Base-by-base conservation (phyloP, 2,113 vertebrate species). In the Brachyhypopomus gauderio region DNA sequence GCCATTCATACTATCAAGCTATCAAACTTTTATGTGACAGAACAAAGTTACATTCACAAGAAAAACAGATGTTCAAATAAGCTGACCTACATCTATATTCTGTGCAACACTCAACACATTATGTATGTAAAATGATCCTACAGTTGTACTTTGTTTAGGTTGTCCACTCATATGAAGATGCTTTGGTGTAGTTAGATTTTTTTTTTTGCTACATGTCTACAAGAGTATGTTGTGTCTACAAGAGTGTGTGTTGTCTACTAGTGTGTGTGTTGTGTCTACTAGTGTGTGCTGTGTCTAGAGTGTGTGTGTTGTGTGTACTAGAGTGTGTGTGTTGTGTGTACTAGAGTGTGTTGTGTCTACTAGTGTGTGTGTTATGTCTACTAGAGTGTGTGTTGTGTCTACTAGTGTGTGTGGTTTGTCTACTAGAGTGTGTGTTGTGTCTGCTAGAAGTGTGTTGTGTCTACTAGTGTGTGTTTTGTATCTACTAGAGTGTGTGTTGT, bases 391-490 rank as follows among this genome's bases (percentile, higher is more conserved):
- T 81, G 62, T 84, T 77, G 74, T 56, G 75, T 87, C 45, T 52
- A 14, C 45, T 52, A 52, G 45, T n/a, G n/a, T n/a, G n/a, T n/a
- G n/a, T n/a, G n/a, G n/a, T n/a, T n/a, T n/a, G n/a, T n/a, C n/a
- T n/a, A n/a, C 27, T 30, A 19, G 17, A 83, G 83, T 80, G 77
- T 80, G 77, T 81, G 62, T 84, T 77, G 74, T 56, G 75, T 87
- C 45, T 52, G 3, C 45, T 52, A 52, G 45, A 83, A 81, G 83
- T 80, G 76, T 81, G 62, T 84, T 77, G 74, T 55, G 77, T 88
- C 45, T 52, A 52, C 45, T 14, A 52, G 9, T 4, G 41, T 45
- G 41, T 45, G 41, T 45, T 2, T 5, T 5, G 9, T 11, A 5
- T 11, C 41, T 45, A 45, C 41, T 45, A 45, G 5, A 45, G 41